Evolutionary conservation across 2,888 invertebrate species (phyloP), one percentile per base, ranked within the genome.

Genomic region (Oegoconia quadripuncta): DNA sequence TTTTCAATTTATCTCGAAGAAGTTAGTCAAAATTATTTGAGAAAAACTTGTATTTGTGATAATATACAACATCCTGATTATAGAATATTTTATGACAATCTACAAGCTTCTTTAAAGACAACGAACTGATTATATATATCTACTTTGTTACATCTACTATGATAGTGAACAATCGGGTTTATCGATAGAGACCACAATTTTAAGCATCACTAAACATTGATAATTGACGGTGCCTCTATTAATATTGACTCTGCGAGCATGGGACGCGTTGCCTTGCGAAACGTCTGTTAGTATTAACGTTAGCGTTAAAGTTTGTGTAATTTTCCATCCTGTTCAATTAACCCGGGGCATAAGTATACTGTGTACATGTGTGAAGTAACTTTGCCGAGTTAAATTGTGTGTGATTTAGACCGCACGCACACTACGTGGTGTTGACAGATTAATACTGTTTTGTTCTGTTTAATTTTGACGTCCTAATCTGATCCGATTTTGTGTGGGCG

Each of bases 201-300:
- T 68, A 73, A 72, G 79, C 79, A 64, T 77, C 78, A 74, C 67
- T 78, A 71, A 71, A 72, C 81, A 78, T 65, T 50, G 77, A 71
- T 84, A 83, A 82, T 82, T 81, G 84, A 80, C 74, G 66, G 71
- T 59, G 68, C 78, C 80, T 80, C 54, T 74, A 74, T 74, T 79
- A 83, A 86, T 80, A 84, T 86, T 83, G 83, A 83, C 80, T 74
- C 52, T 53, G 54, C 41, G 56, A 65, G 55, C 51, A 54, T 44
- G 56, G 61, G 57, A 51, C 54, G 54, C 55, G 39, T 47, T 37
- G 56, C 50, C 61, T 64, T 56, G 54, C 68, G 63, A 55, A 58
- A 55, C 47, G 62, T 60, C 63, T 67, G 57, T 54, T 48, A 41
- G 59, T 58, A 63, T 74, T 67, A 66, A 59, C 60, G 65, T 65